Percentiles rank a stretch among this genome's conserved stretches.
phyloP scores from a whole-genome alignment of 2,797 vertebrate genomes.

The Tiaroga cobitis region DNA sequence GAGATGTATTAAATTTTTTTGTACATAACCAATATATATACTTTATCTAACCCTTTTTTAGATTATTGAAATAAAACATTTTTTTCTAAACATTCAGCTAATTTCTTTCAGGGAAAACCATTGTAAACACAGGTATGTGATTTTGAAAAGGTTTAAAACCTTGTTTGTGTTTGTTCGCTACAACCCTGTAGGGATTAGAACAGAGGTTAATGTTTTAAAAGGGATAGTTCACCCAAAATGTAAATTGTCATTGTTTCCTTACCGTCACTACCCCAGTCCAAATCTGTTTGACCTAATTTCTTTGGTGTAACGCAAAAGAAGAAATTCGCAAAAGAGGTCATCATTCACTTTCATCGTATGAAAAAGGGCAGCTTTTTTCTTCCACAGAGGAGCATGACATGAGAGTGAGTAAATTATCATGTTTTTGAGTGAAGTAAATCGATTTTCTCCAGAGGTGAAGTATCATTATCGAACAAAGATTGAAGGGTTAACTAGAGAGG shows the following conservation, averaged over 20 bases:
- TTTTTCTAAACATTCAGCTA: not conserved
- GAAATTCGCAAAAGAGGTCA: not conserved
- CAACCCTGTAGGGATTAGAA: not conserved
- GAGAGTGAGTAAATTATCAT: not conserved
- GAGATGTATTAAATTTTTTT: not conserved
- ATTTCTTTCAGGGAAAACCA: not conserved
- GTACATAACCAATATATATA: not conserved
- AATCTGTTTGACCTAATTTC: not conserved
- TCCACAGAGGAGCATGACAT: not conserved
- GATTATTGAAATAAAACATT: not conserved
- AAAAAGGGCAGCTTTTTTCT: not conserved
- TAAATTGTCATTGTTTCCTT: not conserved
- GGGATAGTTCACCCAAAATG: not conserved
- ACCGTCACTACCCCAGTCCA: not conserved
- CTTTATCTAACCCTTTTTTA: not conserved
- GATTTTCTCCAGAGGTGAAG: not conserved
- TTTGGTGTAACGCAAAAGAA: not conserved
- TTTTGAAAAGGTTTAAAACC: not conserved
- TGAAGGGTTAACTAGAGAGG: conserved; percentile 58
- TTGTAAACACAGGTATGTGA: not conserved
- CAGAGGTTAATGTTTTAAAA: not conserved
- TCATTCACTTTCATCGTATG: not conserved
- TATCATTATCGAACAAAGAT: not conserved
- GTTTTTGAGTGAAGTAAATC: no score
- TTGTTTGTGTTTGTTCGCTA: not conserved